Conservation (phyloP, 2,888 invertebrate species). For the Synanthedon vespiformis region DNA sequence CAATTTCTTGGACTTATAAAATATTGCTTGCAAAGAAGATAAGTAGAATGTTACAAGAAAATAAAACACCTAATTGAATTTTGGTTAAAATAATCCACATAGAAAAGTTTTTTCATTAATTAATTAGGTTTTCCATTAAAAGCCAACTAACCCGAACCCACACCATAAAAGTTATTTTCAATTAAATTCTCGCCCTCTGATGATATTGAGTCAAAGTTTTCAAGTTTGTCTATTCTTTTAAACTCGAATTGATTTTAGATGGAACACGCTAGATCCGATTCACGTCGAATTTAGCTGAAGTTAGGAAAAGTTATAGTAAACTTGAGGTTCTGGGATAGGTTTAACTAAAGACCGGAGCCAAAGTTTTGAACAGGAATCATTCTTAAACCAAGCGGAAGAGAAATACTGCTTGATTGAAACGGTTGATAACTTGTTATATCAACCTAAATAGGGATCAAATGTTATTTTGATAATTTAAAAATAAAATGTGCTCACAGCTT, state of each 20-base stretch:
- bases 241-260: constrained; percentile 49
- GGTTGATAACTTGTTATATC: no score
- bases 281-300: constrained; percentile 36
- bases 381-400: constrained; percentile 33
- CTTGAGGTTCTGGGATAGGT: constrained; percentile 49
- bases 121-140: no score
- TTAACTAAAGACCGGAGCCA: constrained; percentile 47
- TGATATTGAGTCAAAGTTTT: neutral
- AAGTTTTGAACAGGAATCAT: constrained; percentile 48
- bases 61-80: no score
- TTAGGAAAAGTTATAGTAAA: constrained; percentile 42
- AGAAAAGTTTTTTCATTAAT: no score
- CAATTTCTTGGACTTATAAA: no score
- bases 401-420: neutral
- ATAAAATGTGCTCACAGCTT: no score
- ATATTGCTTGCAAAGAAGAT: no score
- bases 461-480: no score
- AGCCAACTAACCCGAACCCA: no score
- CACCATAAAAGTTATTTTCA: neutral
- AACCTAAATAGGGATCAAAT: no score
- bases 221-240: constrained; percentile 37
- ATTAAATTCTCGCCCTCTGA: neutral
- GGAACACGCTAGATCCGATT: constrained; percentile 32
- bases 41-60: no score
- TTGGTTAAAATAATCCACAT: no score